Base-by-base conservation (phyloP, 2,113 vertebrate species). In the Vanacampus margaritifer region DNA sequence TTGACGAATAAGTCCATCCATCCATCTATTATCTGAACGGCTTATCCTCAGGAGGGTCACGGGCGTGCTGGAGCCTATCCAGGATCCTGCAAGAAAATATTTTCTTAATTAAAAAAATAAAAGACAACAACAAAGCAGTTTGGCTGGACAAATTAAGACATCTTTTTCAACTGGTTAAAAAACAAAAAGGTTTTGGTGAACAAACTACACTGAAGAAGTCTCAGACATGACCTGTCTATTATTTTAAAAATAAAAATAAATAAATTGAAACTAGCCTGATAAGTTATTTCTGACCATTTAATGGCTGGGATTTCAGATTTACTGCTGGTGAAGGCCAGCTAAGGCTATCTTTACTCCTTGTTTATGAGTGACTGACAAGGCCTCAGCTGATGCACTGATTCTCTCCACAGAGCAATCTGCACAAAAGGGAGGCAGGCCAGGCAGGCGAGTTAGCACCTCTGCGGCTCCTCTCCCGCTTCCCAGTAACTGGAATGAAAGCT, bases 361-460 rank as follows among this genome's bases (percentile, higher is more conserved):
- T 84, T 83, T 80, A 69, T 71, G 69, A 70, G 43, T 82, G 76
- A 81, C 67, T 70, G 74, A 75, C 74, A 78, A 73, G 71, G 74
- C 50, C 65, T 79, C 69, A 36, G 67, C 53, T 54, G 28, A 76
- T 78, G 59, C 62, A 68, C 74, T 17, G 60, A 43, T 83, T 82
- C 45, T 74, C 67, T 64, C 63, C 60, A 28, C 74, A 75, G 60
- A 77, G 75, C 60, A 61, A 75, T 78, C 68, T 46, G 61, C 54
- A 39, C 62, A 65, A 32, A 64, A 64, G 61, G 73, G 79, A 78
- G 51, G 68, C 41, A 59, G 69, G 67, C 75, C 65, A 60, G 64
- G 76, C 76, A 86, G 85, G 89, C 90, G 81, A 72, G 84, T 90
- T 91, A 90, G 80, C 85, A 81, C 85, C 68, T 85, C 41, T 67